Conservation (phyloP, 2,113 vertebrate genomes). For the Corvus moneduloides region DNA sequence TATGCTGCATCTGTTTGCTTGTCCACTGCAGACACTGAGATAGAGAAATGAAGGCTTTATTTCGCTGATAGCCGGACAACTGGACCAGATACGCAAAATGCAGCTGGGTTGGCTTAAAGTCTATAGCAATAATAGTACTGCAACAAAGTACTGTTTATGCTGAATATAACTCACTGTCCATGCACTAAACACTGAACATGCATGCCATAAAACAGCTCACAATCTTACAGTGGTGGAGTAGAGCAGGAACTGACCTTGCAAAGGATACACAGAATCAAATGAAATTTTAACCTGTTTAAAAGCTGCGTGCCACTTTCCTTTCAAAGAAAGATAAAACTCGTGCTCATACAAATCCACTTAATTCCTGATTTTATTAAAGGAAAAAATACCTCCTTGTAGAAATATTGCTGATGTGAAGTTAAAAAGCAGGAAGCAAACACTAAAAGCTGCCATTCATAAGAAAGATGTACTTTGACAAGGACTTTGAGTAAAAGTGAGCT, state of each 20-base stretch:
- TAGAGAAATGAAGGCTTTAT: slow-evolving; percentile 45
- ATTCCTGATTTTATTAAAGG: neutral
- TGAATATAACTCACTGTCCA: neutral
- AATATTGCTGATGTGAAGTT: neutral
- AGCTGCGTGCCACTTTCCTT: neutral
- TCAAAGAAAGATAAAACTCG: neutral
- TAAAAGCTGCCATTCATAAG: neutral
- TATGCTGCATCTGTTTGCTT: slow-evolving; percentile 57
- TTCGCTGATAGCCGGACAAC: neutral
- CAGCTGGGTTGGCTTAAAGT: neutral
- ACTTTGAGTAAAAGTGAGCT: neutral
- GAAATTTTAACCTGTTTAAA: slow-evolving; percentile 6
- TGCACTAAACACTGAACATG: neutral
- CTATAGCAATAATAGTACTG: neutral
- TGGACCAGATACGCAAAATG: neutral
- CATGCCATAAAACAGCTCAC: neutral
- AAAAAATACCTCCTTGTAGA: neutral
- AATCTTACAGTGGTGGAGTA: neutral
- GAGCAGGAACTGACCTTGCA: neutral
- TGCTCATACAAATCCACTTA: neutral
- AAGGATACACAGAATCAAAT: neutral
- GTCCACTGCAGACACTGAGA: slow-evolving; percentile 10
- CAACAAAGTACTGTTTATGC: neutral
- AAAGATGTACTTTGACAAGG: neutral
- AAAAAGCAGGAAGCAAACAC: neutral